These are phyloP conservation scores for Erannis defoliaria DNA, from an alignment of 2,888 invertebrate species.

Conservation along the genomic window DNA sequence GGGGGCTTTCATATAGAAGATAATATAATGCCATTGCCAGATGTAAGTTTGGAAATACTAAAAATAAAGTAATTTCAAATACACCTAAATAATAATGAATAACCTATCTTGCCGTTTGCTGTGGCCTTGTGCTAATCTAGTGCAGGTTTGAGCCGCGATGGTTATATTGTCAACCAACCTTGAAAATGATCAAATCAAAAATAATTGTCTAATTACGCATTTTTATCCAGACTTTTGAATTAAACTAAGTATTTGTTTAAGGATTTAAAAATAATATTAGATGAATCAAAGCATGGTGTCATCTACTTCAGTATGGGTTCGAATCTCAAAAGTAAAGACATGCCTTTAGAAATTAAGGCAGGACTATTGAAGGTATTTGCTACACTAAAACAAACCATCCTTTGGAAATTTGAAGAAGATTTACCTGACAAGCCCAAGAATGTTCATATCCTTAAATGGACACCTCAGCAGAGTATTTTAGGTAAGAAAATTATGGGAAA, in stretches of 20 bases:
- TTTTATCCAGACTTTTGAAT: not conserved
- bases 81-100: too few relatives aligned
- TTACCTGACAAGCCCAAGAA: slow-evolving; percentile 68
- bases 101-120: too few relatives aligned
- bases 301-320: slow-evolving; percentile 84
- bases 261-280: slow-evolving; percentile 70
- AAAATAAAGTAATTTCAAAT: not conserved
- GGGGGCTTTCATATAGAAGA: slow-evolving; percentile 43
- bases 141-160: too few relatives aligned
- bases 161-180: too few relatives aligned
- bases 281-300: slow-evolving; percentile 72
- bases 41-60: slow-evolving; percentile 2
- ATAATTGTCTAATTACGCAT: too few relatives aligned
- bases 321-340: slow-evolving; percentile 62
- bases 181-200: too few relatives aligned
- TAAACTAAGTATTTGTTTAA: slow-evolving; percentile 5
- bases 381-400: slow-evolving; percentile 73
- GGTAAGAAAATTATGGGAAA: slow-evolving; percentile 40
- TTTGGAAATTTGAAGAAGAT: slow-evolving; percentile 79
- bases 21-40: slow-evolving; percentile 12
- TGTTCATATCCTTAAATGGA: slow-evolving; percentile 73
- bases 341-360: slow-evolving; percentile 63
- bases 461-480: slow-evolving; percentile 67
- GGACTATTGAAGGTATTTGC: slow-evolving; percentile 69
- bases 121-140: too few relatives aligned